A percentile compares a stretch with the other conserved stretches of the same genome.
phyloP scores from a whole-genome alignment of 2,113 vertebrate genomes.

The Microcebus murinus region DNA sequence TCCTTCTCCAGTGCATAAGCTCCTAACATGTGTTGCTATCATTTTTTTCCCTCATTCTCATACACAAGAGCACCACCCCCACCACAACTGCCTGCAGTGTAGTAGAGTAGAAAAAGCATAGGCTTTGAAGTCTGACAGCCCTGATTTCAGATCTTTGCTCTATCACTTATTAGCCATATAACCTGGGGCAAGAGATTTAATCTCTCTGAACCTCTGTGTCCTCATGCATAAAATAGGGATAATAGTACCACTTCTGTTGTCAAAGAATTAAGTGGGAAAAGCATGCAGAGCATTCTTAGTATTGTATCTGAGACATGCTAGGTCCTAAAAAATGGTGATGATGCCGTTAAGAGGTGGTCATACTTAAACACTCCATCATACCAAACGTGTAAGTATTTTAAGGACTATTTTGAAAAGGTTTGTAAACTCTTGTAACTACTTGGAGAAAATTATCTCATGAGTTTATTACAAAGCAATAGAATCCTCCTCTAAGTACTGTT shows the following conservation, averaged over 20 bases:
- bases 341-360: background rate
- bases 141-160: slow-evolving; percentile 42
- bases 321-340: background rate
- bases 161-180: slow-evolving; percentile 47
- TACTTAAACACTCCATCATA: background rate
- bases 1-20: background rate
- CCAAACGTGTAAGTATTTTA: background rate
- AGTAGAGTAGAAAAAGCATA: background rate
- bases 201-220: slow-evolving; percentile 44
- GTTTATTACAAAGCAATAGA: slow-evolving; percentile 1
- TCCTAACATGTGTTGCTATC: background rate
- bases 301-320: background rate
- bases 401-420: slow-evolving; percentile 12
- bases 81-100: background rate
- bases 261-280: slow-evolving; percentile 32
- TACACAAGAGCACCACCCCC: background rate
- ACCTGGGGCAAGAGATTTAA: slow-evolving; percentile 19
- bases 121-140: slow-evolving; percentile 46
- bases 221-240: background rate
- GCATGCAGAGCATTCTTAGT: background rate
- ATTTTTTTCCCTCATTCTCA: background rate
- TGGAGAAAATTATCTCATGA: background rate
- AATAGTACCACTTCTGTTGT: background rate
- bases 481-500: slow-evolving; percentile 32
- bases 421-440: background rate